These are phyloP conservation scores for Brachionus paranguensis DNA, from an alignment of 1,140 invertebrate genomes.

Conservation along the genomic window DNA sequence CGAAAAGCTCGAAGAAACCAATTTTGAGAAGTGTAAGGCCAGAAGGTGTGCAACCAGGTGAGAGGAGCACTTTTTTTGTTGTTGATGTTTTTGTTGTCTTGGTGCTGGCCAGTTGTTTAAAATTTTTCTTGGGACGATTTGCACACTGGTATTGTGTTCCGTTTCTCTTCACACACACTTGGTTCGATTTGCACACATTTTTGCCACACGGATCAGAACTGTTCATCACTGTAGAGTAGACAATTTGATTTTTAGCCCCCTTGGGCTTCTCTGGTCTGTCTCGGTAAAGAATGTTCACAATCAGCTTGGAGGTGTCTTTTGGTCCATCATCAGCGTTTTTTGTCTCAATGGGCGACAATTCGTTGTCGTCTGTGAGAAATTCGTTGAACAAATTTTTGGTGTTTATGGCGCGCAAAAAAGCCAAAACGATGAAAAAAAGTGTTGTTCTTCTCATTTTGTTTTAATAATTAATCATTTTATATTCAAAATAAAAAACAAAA, in stretches of 20 bases:
- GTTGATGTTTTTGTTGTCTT: background rate
- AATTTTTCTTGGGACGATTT: background rate
- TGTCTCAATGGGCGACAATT: background rate
- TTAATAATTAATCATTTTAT: background rate
- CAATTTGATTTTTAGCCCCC: background rate
- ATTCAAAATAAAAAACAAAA: background rate
- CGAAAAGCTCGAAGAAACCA: background rate
- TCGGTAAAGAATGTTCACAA: slow-evolving; percentile 21
- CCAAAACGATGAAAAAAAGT: background rate
- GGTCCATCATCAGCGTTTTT: background rate
- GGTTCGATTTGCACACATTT: background rate
- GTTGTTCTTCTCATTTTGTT: background rate
- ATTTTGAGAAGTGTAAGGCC: background rate
- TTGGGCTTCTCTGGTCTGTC: background rate
- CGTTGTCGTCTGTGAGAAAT: slow-evolving; percentile 28
- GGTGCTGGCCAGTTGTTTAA: background rate
- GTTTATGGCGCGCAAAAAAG: background rate
- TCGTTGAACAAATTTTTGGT: background rate
- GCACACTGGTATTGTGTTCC: background rate
- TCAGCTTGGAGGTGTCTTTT: slow-evolving; percentile 1
- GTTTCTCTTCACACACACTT: background rate
- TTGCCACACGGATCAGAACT: background rate
- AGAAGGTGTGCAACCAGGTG: background rate
- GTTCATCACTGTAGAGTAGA: background rate
- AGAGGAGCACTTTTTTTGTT: background rate